Evolutionary conservation across 2,113 vertebrate genomes (phyloP).

Genomic region (Tinamus guttatus): DNA sequence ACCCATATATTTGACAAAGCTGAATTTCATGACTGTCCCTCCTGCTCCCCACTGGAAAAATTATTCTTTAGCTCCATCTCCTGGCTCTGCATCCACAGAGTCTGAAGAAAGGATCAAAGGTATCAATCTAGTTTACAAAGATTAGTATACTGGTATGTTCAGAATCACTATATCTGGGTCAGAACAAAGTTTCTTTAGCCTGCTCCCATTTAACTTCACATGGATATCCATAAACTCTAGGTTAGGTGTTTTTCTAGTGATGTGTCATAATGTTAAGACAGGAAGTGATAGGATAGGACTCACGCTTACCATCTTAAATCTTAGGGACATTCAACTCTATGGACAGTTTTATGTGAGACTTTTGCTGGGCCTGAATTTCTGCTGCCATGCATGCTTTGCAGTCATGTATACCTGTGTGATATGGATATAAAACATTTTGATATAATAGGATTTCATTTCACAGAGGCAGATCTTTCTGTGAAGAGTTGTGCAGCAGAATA

Average conservation of each 20-base stretch:
- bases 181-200: neutral
- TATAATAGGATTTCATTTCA: neutral
- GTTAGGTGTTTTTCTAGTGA: neutral
- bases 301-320: neutral
- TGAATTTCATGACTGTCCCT: neutral
- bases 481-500: neutral
- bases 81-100: slow-evolving; percentile 1
- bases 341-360: neutral
- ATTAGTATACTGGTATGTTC: neutral
- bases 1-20: neutral
- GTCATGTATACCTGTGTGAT: neutral
- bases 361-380: neutral
- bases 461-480: neutral
- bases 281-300: neutral
- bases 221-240: neutral
- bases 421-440: neutral
- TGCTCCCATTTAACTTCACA: neutral
- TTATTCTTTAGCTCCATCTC: slow-evolving; percentile 64
- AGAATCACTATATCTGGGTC: neutral
- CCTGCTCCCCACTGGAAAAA: slow-evolving; percentile 12
- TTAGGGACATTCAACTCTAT: neutral
- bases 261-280: neutral
- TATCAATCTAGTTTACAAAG: neutral
- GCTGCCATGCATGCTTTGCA: neutral
- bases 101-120: neutral